Evolutionary conservation across 2,888 invertebrate genomes (phyloP).

Genomic region (Ophonus ardosiacus): DNA sequence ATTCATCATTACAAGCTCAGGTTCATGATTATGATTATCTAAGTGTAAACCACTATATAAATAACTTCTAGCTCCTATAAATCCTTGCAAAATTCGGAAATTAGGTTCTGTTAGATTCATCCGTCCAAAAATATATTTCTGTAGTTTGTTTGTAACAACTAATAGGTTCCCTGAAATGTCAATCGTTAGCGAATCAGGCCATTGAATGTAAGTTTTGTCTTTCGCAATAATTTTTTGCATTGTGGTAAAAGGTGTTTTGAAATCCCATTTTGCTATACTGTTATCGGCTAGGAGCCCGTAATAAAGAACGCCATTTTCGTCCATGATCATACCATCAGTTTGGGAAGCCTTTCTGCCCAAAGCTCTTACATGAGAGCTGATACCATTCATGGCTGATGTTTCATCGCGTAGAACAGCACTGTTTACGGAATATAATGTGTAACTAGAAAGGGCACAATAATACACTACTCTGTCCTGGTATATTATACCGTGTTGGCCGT

Average conservation of each 20-base stretch:
- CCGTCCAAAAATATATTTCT: conserved; percentile 81
- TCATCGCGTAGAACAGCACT: conserved; percentile 80
- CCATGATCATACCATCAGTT: conserved; percentile 87
- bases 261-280: conserved; percentile 85
- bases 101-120: conserved; percentile 80
- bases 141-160: conserved; percentile 83
- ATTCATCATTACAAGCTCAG: neutral
- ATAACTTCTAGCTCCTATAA: conserved; percentile 82
- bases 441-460: conserved; percentile 84
- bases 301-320: conserved; percentile 83
- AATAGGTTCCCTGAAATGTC: conserved; percentile 82
- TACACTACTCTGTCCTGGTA: conserved; percentile 77
- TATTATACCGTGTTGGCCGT: conserved; percentile 67
- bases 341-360: conserved; percentile 83
- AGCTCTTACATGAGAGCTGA: conserved; percentile 77
- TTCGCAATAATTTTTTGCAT: conserved; percentile 83
- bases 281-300: conserved; percentile 84
- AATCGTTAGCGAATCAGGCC: conserved; percentile 85
- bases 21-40: neutral
- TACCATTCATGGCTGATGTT: conserved; percentile 71
- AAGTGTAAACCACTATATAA: conserved; percentile 74
- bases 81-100: conserved; percentile 82
- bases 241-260: conserved; percentile 77
- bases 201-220: conserved; percentile 83
- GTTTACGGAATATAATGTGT: conserved; percentile 82